A percentile compares a stretch with the other conserved stretches of the same genome.
Evolutionary conservation across 2,888 invertebrate genomes (phyloP).

Genomic region (Hyalella azteca): DNA sequence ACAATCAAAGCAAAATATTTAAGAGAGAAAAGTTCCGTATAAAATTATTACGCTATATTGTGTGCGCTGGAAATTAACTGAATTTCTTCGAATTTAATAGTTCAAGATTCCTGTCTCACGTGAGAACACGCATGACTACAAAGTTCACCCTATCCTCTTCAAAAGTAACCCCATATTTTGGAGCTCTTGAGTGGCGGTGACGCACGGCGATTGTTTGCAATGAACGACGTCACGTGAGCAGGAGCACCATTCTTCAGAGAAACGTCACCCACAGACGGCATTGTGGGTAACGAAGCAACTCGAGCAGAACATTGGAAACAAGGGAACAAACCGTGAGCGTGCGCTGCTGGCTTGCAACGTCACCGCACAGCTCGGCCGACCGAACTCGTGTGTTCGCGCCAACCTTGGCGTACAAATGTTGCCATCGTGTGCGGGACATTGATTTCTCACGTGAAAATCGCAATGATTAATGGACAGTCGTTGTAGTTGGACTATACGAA

Average conservation of each 20-base stretch:
- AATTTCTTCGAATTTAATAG: too few species aligned
- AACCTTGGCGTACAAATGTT: background rate
- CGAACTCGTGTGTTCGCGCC: background rate
- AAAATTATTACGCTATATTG: too few species aligned
- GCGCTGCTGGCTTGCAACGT: background rate
- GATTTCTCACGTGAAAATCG: background rate
- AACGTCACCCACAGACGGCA: constrained; percentile 55
- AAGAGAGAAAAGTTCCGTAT: too few species aligned
- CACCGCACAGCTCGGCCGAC: background rate
- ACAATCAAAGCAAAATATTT: too few species aligned
- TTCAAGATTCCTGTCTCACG: too few species aligned
- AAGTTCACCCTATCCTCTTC: constrained; percentile 3
- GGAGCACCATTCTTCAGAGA: constrained; percentile 51
- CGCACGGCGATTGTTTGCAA: constrained; percentile 29
- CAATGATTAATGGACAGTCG: constrained; percentile 6
- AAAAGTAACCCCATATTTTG: constrained; percentile 26
- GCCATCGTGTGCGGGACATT: background rate
- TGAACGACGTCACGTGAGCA: constrained; percentile 33
- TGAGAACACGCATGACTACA: background rate
- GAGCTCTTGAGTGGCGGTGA: constrained; percentile 1
- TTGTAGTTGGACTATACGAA: too few species aligned
- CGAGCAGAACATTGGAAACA: constrained; percentile 56
- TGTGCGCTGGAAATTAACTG: too few species aligned
- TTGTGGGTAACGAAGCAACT: constrained; percentile 58
- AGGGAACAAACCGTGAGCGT: constrained; percentile 35